phyloP scores from a whole-genome alignment of 2,113 vertebrate species.

The Calyptommatus sinebrachiatus region DNA sequence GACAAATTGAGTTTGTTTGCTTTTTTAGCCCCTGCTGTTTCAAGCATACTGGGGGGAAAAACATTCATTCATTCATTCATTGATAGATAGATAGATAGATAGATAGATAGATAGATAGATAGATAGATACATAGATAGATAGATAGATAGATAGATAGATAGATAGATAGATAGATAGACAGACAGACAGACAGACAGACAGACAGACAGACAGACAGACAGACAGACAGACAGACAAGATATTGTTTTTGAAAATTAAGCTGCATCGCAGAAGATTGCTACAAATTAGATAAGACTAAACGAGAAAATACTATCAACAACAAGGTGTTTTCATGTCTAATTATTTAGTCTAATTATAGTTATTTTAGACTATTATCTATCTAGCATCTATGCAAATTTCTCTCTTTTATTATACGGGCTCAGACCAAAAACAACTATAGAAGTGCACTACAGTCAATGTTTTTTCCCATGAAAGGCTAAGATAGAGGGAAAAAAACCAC shows the following conservation, averaged over 20 bases:
- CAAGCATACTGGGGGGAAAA: background rate
- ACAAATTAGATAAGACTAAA: background rate
- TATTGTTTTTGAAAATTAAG: too few species aligned
- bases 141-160: too few species aligned
- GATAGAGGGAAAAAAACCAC: background rate
- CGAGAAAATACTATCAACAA: background rate
- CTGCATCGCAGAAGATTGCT: background rate
- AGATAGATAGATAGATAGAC: too few species aligned
- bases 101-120: too few species aligned
- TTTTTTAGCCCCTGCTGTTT: background rate
- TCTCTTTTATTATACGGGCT: background rate
- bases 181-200: too few species aligned
- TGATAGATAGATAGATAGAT: too few species aligned
- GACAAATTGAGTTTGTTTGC: background rate
- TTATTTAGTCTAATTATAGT: constrained; percentile 4
- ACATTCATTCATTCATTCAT: too few species aligned
- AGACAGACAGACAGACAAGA: too few species aligned
- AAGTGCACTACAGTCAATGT: background rate
- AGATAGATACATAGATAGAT: too few species aligned
- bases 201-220: background rate
- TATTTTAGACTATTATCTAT: constrained; percentile 9
- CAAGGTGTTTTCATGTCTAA: background rate
- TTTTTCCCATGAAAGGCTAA: background rate
- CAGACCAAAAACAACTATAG: background rate
- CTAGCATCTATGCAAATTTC: background rate